A percentile compares a stretch with the other conserved stretches of the same genome.
phyloP scores from a whole-genome alignment of 2,888 invertebrate genomes.

The Synergus japonicus region DNA sequence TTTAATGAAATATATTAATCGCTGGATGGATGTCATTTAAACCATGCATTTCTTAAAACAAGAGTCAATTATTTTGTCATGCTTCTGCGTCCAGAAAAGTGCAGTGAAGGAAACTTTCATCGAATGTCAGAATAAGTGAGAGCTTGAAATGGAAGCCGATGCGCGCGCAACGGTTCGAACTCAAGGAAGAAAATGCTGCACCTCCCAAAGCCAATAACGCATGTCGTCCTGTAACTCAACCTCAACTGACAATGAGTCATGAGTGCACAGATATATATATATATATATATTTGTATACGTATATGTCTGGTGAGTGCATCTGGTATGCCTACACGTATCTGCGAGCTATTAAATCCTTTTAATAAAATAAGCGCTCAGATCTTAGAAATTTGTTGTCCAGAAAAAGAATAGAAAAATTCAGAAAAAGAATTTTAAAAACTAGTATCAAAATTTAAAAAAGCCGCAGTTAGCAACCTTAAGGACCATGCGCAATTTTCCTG shows the following conservation, averaged over 20 bases:
- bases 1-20: not conserved
- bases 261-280: slow-evolving; percentile 22
- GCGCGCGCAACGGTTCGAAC: slow-evolving; percentile 38
- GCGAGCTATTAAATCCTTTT: slow-evolving; percentile 5
- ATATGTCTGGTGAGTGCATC: slow-evolving; percentile 10
- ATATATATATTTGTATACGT: not conserved
- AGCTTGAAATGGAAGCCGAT: slow-evolving; percentile 39
- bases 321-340: slow-evolving; percentile 23
- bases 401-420: not conserved
- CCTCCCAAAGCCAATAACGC: slow-evolving; percentile 40
- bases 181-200: slow-evolving; percentile 39
- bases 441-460: not conserved
- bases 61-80: not conserved
- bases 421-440: too few species aligned
- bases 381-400: not conserved
- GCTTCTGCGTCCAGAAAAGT: slow-evolving; percentile 1
- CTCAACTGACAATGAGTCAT: slow-evolving; percentile 40
- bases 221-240: slow-evolving; percentile 39
- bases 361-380: not conserved
- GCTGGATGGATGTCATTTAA: not conserved
- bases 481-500: not conserved
- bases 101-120: slow-evolving; percentile 26
- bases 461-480: not conserved
- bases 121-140: slow-evolving; percentile 33
- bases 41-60: not conserved